phyloP scores from a whole-genome alignment of 2,888 invertebrate species.

The Clusia tigrina region DNA sequence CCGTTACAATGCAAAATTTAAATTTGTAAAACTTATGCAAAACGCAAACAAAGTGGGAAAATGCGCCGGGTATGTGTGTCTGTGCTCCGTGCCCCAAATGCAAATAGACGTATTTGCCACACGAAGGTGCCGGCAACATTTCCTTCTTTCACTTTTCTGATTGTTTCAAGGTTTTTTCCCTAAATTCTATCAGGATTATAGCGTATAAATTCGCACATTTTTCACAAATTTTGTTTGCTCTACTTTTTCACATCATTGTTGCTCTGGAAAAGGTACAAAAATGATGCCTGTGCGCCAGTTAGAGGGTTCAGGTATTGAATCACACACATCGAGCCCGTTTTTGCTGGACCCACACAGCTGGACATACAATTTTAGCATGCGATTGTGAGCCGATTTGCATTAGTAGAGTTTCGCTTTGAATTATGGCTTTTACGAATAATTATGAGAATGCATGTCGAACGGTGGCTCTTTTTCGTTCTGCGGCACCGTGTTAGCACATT shows the following conservation, averaged over 20 bases:
- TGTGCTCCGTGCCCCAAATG: slow-evolving; percentile 20
- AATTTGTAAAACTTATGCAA: slow-evolving; percentile 25
- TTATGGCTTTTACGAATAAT: no score
- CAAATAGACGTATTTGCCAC: slow-evolving; percentile 28
- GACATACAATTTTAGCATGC: slow-evolving; percentile 34
- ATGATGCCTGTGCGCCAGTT: neutral
- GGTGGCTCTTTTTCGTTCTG: no score
- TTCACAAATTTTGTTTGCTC: slow-evolving; percentile 34
- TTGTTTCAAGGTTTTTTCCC: slow-evolving; percentile 2
- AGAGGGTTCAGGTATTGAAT: neutral
- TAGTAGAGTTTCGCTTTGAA: no score
- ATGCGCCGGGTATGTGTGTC: slow-evolving; percentile 10
- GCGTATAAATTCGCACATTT: slow-evolving; percentile 43
- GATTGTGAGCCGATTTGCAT: slow-evolving; percentile 33
- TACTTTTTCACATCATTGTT: slow-evolving; percentile 29
- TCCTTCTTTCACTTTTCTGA: neutral
- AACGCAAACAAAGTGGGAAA: slow-evolving; percentile 23
- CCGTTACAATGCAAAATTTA: slow-evolving; percentile 29
- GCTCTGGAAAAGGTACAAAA: neutral
- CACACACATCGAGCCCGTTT: slow-evolving; percentile 5
- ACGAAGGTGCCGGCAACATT: no score
- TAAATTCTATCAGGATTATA: slow-evolving; percentile 25
- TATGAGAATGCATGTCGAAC: no score
- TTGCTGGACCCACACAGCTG: slow-evolving; percentile 40
- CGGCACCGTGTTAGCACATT: no score